Evolutionary conservation across 2,888 invertebrate genomes (phyloP).

Genomic region (Lasioglossum pauxillum): DNA sequence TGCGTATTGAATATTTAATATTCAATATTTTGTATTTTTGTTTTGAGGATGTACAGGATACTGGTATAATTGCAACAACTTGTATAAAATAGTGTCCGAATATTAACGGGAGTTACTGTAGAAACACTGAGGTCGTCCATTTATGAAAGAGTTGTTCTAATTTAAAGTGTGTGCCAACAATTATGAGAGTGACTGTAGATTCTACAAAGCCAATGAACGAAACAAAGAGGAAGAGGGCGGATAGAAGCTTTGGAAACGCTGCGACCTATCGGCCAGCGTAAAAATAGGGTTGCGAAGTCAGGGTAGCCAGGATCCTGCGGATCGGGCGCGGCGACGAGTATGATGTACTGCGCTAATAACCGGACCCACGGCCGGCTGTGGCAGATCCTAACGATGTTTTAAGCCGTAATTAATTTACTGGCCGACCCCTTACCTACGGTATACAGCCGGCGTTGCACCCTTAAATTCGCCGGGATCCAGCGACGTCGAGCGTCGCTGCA

Average conservation of each 20-base stretch:
- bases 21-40: too few species aligned
- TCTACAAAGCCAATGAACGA: not conserved
- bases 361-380: conserved; percentile 75
- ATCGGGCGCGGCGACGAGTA: conserved; percentile 63
- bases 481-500: conserved; percentile 3
- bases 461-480: conserved; percentile 60
- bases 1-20: too few species aligned
- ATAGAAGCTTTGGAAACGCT: not conserved
- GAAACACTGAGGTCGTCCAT: too few species aligned
- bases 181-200: not conserved
- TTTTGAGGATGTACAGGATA: too few species aligned
- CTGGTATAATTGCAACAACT: too few species aligned
- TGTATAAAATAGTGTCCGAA: too few species aligned
- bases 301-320: not conserved
- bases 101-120: too few species aligned
- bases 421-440: conserved; percentile 73
- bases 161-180: not conserved
- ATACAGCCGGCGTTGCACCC: conserved; percentile 63
- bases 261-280: not conserved
- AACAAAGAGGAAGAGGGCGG: not conserved
- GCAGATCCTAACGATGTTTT: conserved; percentile 82
- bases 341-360: conserved; percentile 83
- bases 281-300: not conserved
- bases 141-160: not conserved
- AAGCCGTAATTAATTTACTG: conserved; percentile 83